Evolutionary conservation across 1,140 invertebrate genomes (phyloP).

Genomic region (Bradynema listronoti): DNA sequence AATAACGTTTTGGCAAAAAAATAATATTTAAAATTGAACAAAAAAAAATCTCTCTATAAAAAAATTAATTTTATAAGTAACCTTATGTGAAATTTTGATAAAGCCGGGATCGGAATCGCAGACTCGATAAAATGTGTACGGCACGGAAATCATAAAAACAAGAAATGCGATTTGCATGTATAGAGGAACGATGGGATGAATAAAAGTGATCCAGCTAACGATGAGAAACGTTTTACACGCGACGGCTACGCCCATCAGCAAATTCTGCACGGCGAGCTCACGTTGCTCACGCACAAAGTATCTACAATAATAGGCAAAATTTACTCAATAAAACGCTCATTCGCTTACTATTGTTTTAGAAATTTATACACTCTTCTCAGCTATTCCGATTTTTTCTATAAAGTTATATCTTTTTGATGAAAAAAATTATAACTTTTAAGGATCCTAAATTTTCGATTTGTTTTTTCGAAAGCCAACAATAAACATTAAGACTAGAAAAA

Average conservation of each 20-base stretch:
- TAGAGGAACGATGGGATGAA: constrained; percentile 36
- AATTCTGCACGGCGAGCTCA: constrained; percentile 18
- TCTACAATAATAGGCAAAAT: constrained; percentile 13
- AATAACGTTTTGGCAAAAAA: too few species aligned
- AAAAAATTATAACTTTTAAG: too few species aligned
- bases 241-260: constrained; percentile 23
- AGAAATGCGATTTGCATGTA: constrained; percentile 44
- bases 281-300: constrained; percentile 25
- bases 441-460: too few species aligned
- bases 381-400: too few species aligned
- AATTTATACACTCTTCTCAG: too few species aligned
- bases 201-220: constrained; percentile 28
- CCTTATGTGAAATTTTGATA: constrained; percentile 31
- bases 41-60: constrained; percentile 8
- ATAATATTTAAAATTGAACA: constrained; percentile 8
- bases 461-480: too few species aligned
- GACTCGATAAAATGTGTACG: constrained; percentile 33
- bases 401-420: too few species aligned
- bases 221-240: constrained; percentile 23
- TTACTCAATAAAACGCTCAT: too few species aligned
- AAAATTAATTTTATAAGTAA: constrained; percentile 18
- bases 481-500: too few species aligned
- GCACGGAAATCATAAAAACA: constrained; percentile 35
- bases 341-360: too few species aligned
- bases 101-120: constrained; percentile 44